Percentiles rank a stretch among this genome's conserved stretches.
Evolutionary conservation across 1,140 invertebrate genomes (phyloP).

Genomic region (Helicoverpa zea): DNA sequence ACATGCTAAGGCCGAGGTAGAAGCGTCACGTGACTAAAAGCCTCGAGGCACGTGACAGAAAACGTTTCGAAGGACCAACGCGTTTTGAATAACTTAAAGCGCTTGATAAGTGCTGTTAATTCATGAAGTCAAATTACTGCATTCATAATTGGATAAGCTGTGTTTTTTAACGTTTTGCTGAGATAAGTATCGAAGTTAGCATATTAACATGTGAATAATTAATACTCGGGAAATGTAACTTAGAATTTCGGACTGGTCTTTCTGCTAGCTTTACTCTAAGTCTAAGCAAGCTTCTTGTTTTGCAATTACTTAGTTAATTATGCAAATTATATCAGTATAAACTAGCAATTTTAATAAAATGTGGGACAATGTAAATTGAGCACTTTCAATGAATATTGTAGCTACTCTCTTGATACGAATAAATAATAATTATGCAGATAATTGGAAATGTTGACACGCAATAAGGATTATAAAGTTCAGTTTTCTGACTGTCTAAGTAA

Average conservation of each 20-base stretch:
- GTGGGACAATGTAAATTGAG: background rate
- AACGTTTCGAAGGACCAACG: background rate
- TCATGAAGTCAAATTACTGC: too few relatives aligned
- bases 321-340: background rate
- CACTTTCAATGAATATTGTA: background rate
- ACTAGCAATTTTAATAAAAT: constrained; percentile 9
- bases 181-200: too few relatives aligned
- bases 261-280: background rate
- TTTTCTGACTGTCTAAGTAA: too few relatives aligned
- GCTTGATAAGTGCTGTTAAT: background rate
- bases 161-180: too few relatives aligned
- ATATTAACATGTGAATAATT: too few relatives aligned
- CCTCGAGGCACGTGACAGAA: background rate
- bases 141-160: too few relatives aligned
- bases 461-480: too few relatives aligned
- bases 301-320: background rate
- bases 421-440: too few relatives aligned
- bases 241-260: background rate
- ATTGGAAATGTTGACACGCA: too few relatives aligned
- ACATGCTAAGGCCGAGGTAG: background rate
- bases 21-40: constrained; percentile 4
- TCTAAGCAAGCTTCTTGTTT: background rate
- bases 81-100: background rate
- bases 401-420: background rate
- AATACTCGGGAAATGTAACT: background rate